Base-by-base conservation (phyloP, 1,140 invertebrate species). In the Achatina immaculata region DNA sequence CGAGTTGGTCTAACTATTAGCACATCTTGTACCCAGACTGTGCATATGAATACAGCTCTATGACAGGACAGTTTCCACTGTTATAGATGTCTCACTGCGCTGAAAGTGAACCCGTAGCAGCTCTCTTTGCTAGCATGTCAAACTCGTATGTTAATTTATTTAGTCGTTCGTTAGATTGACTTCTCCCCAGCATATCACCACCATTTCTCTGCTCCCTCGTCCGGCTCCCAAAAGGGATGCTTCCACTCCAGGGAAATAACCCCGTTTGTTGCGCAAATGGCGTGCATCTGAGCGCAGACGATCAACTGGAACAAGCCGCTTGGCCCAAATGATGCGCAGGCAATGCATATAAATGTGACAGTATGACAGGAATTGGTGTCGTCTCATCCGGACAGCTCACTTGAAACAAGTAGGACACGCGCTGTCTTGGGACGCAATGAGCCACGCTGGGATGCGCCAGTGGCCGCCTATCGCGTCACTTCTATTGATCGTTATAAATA, bases 291-390 rank as follows among this genome's bases (percentile, higher is more conserved):
- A 45, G 40, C 48, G 65, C 78, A 40, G 74, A 51, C 48, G 40
- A 74, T 42, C 36, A 21, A 40, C 36, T 40, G 68, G 34, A 43
- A 73, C 42, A 48, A 73, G 74, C 68, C 38, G 38, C 48, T 51
- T 36, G 74, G 9, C 45, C 43, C 34, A 65, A 40, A 40, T 45
- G 74, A 76, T 62, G 74, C 55, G 74, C 58, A 65, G 34, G 74
- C 74, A 76, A 76, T 76, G 74, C 48, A 76, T 76, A 76, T 43
- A 76, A 76, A 76, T 76, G 74, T 76, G 74, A 76, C 74, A 65
- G 38, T 55, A 76, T 76, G 74, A 76, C 74, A 76, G 51, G 43
- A 65, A 19, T 65, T 28, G 58, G 36, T 76, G 48, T 65, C 51
- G 74, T 76, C 55, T n/a, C 31, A 45, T 28, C 42, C 45, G 0